Evolutionary conservation across 2,113 vertebrate species (phyloP).

Genomic region (Mesembrinibis cayennensis): DNA sequence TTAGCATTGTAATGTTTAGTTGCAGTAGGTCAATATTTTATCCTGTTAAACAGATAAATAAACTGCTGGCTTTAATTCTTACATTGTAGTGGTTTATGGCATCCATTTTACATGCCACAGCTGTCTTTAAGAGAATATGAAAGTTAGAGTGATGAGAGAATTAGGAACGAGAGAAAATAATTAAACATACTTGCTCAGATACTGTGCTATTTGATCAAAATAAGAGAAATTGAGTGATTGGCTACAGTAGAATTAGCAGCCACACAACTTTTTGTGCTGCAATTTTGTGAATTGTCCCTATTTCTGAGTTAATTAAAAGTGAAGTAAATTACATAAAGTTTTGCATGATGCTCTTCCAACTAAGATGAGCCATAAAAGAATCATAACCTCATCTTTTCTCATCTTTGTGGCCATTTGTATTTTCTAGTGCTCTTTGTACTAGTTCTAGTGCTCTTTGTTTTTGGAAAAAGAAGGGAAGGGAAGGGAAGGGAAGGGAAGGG

Average conservation of each 20-base stretch:
- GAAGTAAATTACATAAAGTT: not conserved
- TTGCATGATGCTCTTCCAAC: not conserved
- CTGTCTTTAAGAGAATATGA: not conserved
- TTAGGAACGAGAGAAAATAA: not conserved
- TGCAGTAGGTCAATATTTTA: not conserved
- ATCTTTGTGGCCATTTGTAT: not conserved
- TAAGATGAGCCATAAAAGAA: not conserved
- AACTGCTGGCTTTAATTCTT: not conserved
- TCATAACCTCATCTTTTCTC: not conserved
- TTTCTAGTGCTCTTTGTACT: not conserved
- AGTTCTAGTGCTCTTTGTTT: not conserved
- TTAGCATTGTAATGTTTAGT: not conserved
- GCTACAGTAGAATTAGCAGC: not conserved
- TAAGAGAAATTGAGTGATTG: not conserved
- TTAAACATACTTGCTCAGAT: not conserved
- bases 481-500: too few species aligned
- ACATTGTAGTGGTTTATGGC: not conserved
- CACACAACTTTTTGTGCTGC: not conserved
- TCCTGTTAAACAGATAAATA: not conserved
- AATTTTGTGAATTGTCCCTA: not conserved
- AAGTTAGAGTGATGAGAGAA: not conserved
- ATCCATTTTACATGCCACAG: not conserved
- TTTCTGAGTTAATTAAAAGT: not conserved
- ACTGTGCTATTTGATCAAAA: not conserved
- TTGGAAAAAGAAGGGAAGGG: not conserved